Conservation (phyloP, 2,888 invertebrate genomes). For the Drosophila tanythrix region DNA sequence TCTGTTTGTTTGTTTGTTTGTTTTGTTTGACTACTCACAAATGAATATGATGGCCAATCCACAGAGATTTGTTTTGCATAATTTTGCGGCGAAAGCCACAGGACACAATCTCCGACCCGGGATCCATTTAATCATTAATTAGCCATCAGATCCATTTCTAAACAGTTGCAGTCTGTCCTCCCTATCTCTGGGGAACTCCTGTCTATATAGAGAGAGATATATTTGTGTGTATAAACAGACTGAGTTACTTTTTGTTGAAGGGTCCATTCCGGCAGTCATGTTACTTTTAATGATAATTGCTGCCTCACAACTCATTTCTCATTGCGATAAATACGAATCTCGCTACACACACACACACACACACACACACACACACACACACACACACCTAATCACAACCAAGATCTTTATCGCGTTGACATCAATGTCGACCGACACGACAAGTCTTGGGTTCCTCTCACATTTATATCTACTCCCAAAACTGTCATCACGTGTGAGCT, state of each 20-base stretch:
- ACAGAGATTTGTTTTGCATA: constrained; percentile 61
- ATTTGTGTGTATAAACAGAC: not conserved
- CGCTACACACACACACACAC: constrained; percentile 24
- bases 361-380: not conserved
- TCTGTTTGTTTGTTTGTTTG: constrained; percentile 31
- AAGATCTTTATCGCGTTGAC: constrained; percentile 40
- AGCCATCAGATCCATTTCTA: constrained; percentile 59
- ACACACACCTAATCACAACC: not conserved
- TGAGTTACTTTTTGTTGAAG: constrained; percentile 1
- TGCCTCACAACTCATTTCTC: constrained; percentile 81
- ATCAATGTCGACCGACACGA: constrained; percentile 45
- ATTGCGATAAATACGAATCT: constrained; percentile 70
- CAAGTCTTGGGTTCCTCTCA: constrained; percentile 27
- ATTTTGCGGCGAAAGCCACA: constrained; percentile 51
- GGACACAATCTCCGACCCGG: constrained; percentile 29
- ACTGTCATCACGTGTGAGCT: constrained; percentile 49
- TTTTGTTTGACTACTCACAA: constrained; percentile 14
- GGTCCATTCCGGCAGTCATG: constrained; percentile 61
- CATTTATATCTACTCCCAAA: constrained; percentile 40
- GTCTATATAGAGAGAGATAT: not conserved
- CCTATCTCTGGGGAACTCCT: constrained; percentile 24
- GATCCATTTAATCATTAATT: constrained; percentile 68
- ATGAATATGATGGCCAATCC: constrained; percentile 15
- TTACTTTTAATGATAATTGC: constrained; percentile 82
- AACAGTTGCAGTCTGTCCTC: not conserved